Evolutionary conservation across 2,113 vertebrate species (phyloP).

Genomic region (Oryzias woworae): DNA sequence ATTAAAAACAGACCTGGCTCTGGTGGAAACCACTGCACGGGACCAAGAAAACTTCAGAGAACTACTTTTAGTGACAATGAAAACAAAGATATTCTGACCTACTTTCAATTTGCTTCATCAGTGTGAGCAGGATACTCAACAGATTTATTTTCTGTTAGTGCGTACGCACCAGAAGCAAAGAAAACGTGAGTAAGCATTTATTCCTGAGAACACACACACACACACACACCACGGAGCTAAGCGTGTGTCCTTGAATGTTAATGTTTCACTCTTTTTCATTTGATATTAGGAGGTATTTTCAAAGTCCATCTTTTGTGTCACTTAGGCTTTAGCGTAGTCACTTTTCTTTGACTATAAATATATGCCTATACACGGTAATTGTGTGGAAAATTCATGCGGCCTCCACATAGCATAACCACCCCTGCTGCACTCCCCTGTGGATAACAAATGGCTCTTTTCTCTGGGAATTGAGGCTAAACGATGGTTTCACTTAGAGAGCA

Average conservation of each 20-base stretch:
- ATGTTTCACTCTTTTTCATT: slow-evolving; percentile 3
- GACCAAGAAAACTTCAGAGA: too few species aligned
- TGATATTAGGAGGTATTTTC: slow-evolving; percentile 34
- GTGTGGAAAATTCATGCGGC: slow-evolving; percentile 77
- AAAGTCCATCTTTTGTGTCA: slow-evolving; percentile 44
- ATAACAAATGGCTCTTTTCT: slow-evolving; percentile 83
- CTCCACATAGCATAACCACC: slow-evolving; percentile 70
- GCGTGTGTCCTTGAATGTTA: not conserved
- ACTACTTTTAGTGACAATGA: too few species aligned
- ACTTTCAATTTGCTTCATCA: too few species aligned
- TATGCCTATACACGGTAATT: slow-evolving; percentile 71
- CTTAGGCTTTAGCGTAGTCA: slow-evolving; percentile 45
- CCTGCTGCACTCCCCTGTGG: slow-evolving; percentile 73
- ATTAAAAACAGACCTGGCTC: too few species aligned
- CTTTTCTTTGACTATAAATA: slow-evolving; percentile 58
- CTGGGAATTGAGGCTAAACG: slow-evolving; percentile 82
- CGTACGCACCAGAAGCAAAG: not conserved
- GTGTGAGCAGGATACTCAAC: not conserved
- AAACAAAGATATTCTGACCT: too few species aligned
- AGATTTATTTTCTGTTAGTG: not conserved
- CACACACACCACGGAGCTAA: not conserved
- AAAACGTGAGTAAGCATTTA: not conserved
- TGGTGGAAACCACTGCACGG: too few species aligned
- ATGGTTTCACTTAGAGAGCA: slow-evolving; percentile 85
- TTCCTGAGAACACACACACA: not conserved